Conservation (phyloP, 2,113 vertebrate genomes). For the Castor canadensis region DNA sequence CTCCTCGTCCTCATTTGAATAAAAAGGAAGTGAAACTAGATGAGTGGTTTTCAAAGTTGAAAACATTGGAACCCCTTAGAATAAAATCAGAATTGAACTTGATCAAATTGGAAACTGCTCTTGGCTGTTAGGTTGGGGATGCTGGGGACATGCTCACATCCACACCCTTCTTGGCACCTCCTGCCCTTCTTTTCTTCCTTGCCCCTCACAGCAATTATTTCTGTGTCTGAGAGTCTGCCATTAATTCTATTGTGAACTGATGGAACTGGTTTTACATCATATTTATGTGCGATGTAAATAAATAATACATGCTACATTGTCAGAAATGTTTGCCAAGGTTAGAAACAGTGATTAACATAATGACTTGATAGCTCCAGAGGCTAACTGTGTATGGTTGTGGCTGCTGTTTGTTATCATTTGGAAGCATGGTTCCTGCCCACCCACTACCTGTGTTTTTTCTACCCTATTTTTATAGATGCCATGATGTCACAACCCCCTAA, state of each 20-base stretch:
- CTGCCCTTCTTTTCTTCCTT: fast-evolving
- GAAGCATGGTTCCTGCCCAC: background rate
- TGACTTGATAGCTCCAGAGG: background rate
- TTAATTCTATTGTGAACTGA: background rate
- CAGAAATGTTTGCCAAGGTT: background rate
- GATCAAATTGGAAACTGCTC: background rate
- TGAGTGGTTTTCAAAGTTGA: background rate
- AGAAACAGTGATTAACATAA: background rate
- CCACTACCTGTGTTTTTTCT: background rate
- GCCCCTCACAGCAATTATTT: background rate
- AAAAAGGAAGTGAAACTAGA: background rate
- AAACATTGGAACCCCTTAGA: background rate
- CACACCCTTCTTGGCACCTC: background rate
- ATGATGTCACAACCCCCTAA: background rate
- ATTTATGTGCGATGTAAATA: background rate
- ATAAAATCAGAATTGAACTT: background rate
- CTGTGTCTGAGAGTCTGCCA: background rate
- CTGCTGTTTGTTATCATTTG: background rate
- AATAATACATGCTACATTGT: background rate
- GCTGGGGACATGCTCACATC: background rate
- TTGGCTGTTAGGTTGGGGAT: background rate
- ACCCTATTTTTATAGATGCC: background rate
- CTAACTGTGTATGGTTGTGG: background rate
- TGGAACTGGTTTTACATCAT: background rate
- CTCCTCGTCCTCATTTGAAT: background rate